Percentiles rank a stretch among this genome's conserved stretches.
These are phyloP conservation scores for Cuniculus paca DNA, from an alignment of 2,797 vertebrate genomes.

Conservation along the genomic window DNA sequence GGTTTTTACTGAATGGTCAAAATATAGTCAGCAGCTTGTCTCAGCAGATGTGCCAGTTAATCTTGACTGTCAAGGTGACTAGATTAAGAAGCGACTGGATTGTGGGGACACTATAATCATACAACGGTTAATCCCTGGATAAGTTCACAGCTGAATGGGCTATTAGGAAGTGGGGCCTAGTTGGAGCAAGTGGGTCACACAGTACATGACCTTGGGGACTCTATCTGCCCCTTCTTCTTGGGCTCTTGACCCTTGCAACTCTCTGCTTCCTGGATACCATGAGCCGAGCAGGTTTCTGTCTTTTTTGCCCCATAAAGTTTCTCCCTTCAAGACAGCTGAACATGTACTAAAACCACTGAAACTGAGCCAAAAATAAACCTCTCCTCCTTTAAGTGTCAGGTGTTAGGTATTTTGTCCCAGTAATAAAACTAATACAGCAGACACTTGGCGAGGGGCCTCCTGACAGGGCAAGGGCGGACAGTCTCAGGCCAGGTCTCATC, in stretches of 20 bases:
- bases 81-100: background rate
- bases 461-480: background rate
- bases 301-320: background rate
- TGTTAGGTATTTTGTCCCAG: background rate
- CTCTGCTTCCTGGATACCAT: background rate
- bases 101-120: background rate
- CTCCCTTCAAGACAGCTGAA: background rate
- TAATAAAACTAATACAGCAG: background rate
- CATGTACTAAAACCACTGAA: background rate
- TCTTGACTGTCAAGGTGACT: background rate
- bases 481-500: background rate
- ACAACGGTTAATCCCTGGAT: background rate
- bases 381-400: background rate
- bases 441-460: background rate
- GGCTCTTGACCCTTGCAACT: background rate
- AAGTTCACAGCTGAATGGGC: background rate
- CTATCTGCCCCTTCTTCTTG: background rate
- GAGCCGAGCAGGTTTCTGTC: background rate
- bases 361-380: background rate
- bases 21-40: background rate
- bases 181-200: background rate
- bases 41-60: background rate
- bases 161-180: background rate
- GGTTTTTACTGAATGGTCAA: conserved; percentile 1
- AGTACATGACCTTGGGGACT: background rate